Conservation (phyloP, 2,888 invertebrate species). For the Cyclophora punctaria region DNA sequence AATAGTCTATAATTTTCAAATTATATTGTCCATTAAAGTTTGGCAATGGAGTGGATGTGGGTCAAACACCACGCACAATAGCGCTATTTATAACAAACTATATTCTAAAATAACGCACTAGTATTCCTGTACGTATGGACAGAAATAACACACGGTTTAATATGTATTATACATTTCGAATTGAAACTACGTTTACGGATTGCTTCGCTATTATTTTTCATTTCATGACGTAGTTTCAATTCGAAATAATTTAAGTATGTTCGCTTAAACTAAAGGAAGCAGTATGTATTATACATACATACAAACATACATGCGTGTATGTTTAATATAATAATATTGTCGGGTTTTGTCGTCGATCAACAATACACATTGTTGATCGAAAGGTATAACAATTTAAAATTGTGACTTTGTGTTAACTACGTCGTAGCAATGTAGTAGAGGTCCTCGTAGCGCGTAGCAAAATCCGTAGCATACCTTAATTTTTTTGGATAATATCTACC, state of each 20-base stretch:
- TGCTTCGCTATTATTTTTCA: too few species aligned
- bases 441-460: constrained; percentile 3
- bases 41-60: constrained; percentile 50
- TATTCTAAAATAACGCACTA: constrained; percentile 53
- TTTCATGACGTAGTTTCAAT: too few species aligned
- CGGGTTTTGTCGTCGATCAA: too few species aligned
- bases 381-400: too few species aligned
- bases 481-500: too few species aligned
- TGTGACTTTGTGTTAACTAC: not conserved
- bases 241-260: too few species aligned
- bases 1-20: constrained; percentile 25
- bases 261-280: too few species aligned
- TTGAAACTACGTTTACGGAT: too few species aligned
- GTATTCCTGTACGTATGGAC: constrained; percentile 63
- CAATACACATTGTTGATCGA: too few species aligned
- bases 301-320: constrained; percentile 1
- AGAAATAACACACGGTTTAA: constrained; percentile 47
- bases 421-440: not conserved
- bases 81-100: constrained; percentile 62
- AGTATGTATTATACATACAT: too few species aligned
- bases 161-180: too few species aligned
- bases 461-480: constrained; percentile 6
- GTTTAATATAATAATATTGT: too few species aligned
- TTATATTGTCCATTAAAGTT: constrained; percentile 34
- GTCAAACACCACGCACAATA: constrained; percentile 57